phyloP scores from a whole-genome alignment of 1,140 invertebrate species.

The Bombyx mori region DNA sequence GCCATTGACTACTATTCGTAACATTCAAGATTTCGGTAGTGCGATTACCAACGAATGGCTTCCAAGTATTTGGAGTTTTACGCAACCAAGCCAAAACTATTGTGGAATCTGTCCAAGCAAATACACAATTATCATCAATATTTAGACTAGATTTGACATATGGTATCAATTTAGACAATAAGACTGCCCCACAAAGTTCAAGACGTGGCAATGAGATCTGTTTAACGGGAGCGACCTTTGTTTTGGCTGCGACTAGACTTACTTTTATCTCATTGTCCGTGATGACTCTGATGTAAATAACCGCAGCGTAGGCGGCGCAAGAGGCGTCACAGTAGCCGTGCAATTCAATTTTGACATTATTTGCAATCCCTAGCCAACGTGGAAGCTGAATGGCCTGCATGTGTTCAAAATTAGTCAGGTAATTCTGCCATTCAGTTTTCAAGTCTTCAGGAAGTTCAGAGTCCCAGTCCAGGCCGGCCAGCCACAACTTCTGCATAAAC shows the following conservation, averaged over 20 bases:
- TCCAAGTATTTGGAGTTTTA: too few species aligned
- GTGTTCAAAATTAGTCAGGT: conserved; percentile 11
- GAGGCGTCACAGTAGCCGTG: conserved; percentile 7
- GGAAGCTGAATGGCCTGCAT: conserved; percentile 15
- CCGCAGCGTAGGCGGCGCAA: neutral
- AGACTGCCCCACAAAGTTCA: conserved; percentile 3
- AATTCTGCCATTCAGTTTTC: conserved; percentile 21
- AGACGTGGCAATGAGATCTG: conserved; percentile 1
- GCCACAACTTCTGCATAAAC: conserved; percentile 62
- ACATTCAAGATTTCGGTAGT: too few species aligned
- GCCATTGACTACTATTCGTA: too few species aligned
- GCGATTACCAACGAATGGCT: too few species aligned
- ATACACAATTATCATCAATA: neutral
- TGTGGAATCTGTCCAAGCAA: too few species aligned
- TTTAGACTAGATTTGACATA: neutral
- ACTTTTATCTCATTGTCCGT: neutral
- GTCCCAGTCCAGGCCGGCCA: conserved; percentile 47
- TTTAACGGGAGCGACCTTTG: conserved; percentile 2
- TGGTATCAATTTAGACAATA: neutral
- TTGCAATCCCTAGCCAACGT: neutral
- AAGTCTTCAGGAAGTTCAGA: conserved; percentile 21
- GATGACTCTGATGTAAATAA: conserved; percentile 2
- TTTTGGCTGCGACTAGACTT: neutral
- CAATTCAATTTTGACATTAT: conserved; percentile 1
- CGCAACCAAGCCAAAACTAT: too few species aligned